phyloP scores from a whole-genome alignment of 2,113 vertebrate genomes.

The Bothrops jararaca region DNA sequence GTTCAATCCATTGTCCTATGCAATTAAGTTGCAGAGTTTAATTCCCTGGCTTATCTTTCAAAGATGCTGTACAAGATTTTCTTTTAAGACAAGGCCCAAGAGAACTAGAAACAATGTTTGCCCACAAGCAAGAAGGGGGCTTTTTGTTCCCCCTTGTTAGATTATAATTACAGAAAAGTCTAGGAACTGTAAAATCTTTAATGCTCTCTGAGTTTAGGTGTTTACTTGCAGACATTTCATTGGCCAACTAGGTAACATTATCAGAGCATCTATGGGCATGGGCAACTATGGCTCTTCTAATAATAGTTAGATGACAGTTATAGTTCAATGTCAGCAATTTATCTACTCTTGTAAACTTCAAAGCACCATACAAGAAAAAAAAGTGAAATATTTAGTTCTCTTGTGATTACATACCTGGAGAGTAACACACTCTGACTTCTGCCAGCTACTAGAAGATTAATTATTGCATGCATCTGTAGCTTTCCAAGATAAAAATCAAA shows the following conservation, averaged over 20 bases:
- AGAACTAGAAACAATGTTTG: constrained; percentile 2
- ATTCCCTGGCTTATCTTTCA: constrained; percentile 13
- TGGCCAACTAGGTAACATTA: background rate
- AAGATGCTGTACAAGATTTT: constrained; percentile 11
- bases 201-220: background rate
- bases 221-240: background rate
- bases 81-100: constrained; percentile 21
- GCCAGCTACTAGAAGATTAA: background rate
- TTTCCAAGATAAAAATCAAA: background rate
- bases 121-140: background rate
- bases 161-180: background rate
- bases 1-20: constrained; percentile 11
- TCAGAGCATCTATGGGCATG: background rate
- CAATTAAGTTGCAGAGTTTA: constrained; percentile 9
- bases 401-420: background rate
- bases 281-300: background rate
- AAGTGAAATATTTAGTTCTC: background rate
- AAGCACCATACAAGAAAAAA: background rate
- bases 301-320: background rate
- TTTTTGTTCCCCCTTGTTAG: background rate
- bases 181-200: background rate
- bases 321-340: background rate
- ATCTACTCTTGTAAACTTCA: background rate
- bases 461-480: background rate
- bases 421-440: background rate